Conservation (phyloP, 2,888 invertebrate species). For the Lochmaea capreae region DNA sequence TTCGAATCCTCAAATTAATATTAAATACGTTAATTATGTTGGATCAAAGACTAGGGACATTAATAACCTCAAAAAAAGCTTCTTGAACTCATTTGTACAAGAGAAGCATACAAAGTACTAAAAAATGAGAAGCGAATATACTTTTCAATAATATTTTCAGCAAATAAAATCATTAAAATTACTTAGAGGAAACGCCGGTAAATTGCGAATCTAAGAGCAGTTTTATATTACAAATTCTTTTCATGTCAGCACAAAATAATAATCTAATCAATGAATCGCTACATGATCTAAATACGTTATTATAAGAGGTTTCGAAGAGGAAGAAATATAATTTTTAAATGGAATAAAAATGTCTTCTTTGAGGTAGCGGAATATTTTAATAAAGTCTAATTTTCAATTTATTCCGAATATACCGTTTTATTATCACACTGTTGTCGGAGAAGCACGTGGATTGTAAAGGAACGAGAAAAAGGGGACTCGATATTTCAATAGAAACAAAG, state of each 20-base stretch:
- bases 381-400: not conserved
- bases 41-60: not conserved
- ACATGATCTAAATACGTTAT: constrained; percentile 36
- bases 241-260: constrained; percentile 34
- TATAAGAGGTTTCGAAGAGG: not conserved
- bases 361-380: constrained; percentile 6
- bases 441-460: too few species aligned
- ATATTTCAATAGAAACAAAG: too few species aligned
- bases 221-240: constrained; percentile 38
- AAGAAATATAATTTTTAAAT: not conserved
- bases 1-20: too few species aligned
- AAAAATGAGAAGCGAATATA: constrained; percentile 35
- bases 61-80: constrained; percentile 17
- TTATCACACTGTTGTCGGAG: too few species aligned
- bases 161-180: constrained; percentile 46
- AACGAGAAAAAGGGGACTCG: too few species aligned
- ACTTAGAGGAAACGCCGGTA: constrained; percentile 37
- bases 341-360: constrained; percentile 8
- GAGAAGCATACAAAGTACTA: constrained; percentile 37
- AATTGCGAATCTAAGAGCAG: constrained; percentile 35
- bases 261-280: constrained; percentile 36
- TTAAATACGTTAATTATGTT: too few species aligned
- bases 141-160: constrained; percentile 44
- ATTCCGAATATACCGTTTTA: not conserved
- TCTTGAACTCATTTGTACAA: constrained; percentile 37